phyloP scores from a whole-genome alignment of 2,888 invertebrate genomes.

The Ephialtes manifestator region DNA sequence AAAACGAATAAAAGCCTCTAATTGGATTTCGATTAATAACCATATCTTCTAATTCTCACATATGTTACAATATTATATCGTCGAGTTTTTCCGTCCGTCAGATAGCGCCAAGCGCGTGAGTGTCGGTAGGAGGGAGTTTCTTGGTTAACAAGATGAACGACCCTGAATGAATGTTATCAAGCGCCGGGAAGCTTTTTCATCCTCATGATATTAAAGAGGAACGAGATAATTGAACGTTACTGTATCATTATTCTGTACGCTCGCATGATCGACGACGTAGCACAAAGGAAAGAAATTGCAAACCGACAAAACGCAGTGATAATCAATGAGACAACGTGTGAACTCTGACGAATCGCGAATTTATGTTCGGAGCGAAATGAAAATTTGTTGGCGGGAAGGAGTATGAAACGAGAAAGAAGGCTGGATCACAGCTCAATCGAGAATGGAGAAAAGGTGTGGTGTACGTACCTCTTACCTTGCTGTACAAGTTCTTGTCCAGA shows the following conservation, averaged over 20 bases:
- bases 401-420: not conserved
- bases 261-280: conserved; percentile 32
- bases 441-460: conserved; percentile 54
- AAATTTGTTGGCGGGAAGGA: not conserved
- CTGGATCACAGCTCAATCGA: conserved; percentile 54
- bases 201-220: conserved; percentile 36
- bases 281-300: not conserved
- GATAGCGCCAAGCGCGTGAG: conserved; percentile 21
- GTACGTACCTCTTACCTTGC: conserved; percentile 3
- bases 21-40: too few relatives aligned
- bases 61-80: conserved; percentile 32
- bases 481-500: conserved; percentile 6
- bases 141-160: conserved; percentile 59
- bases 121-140: conserved; percentile 2
- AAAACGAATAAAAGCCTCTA: too few relatives aligned
- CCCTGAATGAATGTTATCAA: conserved; percentile 67
- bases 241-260: conserved; percentile 52
- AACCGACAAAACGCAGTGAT: conserved; percentile 11
- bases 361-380: conserved; percentile 2
- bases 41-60: too few relatives aligned
- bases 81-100: conserved; percentile 15
- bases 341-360: conserved; percentile 35
- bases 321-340: conserved; percentile 52
- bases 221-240: conserved; percentile 59
- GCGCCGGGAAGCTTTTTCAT: conserved; percentile 22